Conservation (phyloP, 2,888 invertebrate genomes). For the Toxonevra muliebris region DNA sequence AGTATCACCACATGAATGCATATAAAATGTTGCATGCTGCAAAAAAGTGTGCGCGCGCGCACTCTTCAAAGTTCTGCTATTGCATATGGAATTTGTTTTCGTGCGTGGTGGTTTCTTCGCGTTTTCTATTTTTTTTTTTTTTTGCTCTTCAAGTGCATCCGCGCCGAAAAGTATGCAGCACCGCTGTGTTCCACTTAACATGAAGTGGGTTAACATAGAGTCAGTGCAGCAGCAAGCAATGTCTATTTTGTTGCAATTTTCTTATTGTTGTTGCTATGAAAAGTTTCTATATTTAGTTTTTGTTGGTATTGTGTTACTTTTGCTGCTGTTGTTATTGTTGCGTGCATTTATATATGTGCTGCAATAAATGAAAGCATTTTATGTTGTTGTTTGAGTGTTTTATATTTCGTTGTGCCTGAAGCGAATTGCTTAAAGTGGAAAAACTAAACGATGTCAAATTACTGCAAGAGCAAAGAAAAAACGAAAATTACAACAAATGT, state of each 20-base stretch:
- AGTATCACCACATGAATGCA: background rate
- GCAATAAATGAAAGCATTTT: too few species aligned
- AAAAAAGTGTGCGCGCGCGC: background rate
- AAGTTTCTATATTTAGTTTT: background rate
- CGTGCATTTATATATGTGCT: background rate
- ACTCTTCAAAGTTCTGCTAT: background rate
- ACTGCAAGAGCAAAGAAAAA: too few species aligned
- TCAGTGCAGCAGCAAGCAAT: background rate
- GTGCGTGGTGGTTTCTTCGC: background rate
- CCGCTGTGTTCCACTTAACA: background rate
- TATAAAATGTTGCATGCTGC: background rate
- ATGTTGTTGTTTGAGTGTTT: too few species aligned
- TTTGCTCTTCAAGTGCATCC: background rate
- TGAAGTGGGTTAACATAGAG: background rate
- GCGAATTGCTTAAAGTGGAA: too few species aligned
- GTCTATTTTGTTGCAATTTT: background rate
- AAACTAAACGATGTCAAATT: too few species aligned
- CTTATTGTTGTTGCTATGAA: background rate
- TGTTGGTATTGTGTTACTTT: background rate
- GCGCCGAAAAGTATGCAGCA: slow-evolving; percentile 10
- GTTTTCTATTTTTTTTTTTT: background rate
- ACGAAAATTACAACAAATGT: too few species aligned
- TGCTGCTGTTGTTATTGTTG: background rate
- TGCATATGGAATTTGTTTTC: background rate
- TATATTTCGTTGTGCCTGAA: too few species aligned